phyloP scores from a whole-genome alignment of 2,113 vertebrate genomes.

The Camarhynchus parvulus region DNA sequence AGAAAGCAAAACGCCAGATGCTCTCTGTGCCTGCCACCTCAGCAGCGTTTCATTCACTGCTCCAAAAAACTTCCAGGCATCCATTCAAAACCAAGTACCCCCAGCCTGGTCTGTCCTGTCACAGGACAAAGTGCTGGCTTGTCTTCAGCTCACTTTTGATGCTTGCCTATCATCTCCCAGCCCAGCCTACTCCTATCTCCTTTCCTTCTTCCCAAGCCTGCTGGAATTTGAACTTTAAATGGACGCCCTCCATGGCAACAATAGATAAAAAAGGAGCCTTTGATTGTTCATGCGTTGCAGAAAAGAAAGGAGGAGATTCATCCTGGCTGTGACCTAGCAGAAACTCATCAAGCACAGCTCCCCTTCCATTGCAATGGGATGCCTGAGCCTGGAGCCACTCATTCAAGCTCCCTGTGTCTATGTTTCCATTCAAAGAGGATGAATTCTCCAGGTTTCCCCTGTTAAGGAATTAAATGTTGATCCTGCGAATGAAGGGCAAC shows the following conservation, averaged over 20 bases:
- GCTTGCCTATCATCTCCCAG: conserved; percentile 72
- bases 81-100: conserved; percentile 69
- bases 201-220: conserved; percentile 73
- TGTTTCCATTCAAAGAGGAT: conserved; percentile 63
- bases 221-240: conserved; percentile 78
- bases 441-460: conserved; percentile 67
- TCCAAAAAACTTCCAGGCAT: conserved; percentile 50
- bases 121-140: conserved; percentile 75
- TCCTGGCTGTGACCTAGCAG: conserved; percentile 66
- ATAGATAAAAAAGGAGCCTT: conserved; percentile 77
- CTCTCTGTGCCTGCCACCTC: conserved; percentile 52
- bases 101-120: conserved; percentile 56
- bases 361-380: conserved; percentile 54
- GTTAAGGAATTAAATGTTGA: conserved; percentile 62
- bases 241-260: conserved; percentile 69
- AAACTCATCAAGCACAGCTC: conserved; percentile 61
- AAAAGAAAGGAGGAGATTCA: conserved; percentile 72
- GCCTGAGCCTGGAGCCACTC: conserved; percentile 58
- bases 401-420: conserved; percentile 58
- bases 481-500: conserved; percentile 61
- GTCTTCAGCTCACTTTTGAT: conserved; percentile 74
- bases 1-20: conserved; percentile 68
- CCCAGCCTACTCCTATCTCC: conserved; percentile 68
- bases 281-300: conserved; percentile 75
- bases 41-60: conserved; percentile 44